Evolutionary conservation across 2,888 invertebrate genomes (phyloP).

Genomic region (Temnothorax ravouxi): DNA sequence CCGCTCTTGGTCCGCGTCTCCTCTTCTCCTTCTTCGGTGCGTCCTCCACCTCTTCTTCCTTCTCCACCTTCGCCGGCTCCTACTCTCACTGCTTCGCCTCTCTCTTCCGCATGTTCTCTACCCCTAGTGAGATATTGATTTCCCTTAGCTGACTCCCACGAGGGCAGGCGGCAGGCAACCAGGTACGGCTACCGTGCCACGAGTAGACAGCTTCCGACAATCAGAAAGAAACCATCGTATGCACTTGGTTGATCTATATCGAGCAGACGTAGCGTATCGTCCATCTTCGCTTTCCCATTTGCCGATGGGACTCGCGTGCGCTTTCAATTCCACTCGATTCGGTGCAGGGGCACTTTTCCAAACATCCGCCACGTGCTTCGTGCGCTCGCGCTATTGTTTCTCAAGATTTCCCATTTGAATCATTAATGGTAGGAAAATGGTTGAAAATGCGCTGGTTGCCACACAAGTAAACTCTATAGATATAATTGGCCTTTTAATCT

Average conservation of each 20-base stretch:
- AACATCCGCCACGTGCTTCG: constrained; percentile 69
- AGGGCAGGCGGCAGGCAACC: constrained; percentile 81
- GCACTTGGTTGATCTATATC: constrained; percentile 52
- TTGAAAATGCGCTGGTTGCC: constrained; percentile 4
- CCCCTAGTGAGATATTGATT: constrained; percentile 86
- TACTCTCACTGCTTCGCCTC: constrained; percentile 62
- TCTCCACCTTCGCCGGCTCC: constrained; percentile 52
- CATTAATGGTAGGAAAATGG: not conserved
- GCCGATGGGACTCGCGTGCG: constrained; percentile 29
- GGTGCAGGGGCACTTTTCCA: constrained; percentile 48
- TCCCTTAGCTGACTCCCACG: constrained; percentile 86
- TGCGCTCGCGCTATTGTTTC: constrained; percentile 57
- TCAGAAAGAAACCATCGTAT: constrained; percentile 71
- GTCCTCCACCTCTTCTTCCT: constrained; percentile 50
- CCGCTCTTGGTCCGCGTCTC: constrained; percentile 55
- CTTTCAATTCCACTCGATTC: constrained; percentile 26
- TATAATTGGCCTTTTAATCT: not conserved
- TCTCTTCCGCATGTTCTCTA: constrained; percentile 78
- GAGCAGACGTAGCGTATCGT: not conserved
- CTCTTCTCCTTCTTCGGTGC: constrained; percentile 54
- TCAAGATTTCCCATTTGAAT: constrained; percentile 15
- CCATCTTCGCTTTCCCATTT: not conserved
- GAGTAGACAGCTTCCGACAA: constrained; percentile 79
- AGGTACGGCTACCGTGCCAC: constrained; percentile 77
- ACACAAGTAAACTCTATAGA: not conserved